Percentiles rank a stretch among this genome's conserved stretches.
phyloP scores from a whole-genome alignment of 2,113 vertebrate genomes.

The Myotis brandtii region DNA sequence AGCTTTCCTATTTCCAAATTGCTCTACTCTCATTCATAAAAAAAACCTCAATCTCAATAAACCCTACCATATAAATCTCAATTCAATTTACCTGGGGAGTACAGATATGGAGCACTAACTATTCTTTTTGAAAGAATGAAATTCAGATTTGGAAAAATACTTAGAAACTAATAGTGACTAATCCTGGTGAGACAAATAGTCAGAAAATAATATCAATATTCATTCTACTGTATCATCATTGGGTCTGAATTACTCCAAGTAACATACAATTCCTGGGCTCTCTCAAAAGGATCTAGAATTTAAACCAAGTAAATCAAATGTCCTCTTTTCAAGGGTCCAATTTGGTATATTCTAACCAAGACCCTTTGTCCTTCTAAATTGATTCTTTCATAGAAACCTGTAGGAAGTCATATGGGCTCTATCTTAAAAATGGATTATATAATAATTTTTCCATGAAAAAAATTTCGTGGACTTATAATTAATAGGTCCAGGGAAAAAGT shows the following conservation, averaged over 20 bases:
- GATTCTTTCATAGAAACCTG: not conserved
- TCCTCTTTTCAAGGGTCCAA: not conserved
- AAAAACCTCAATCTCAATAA: not conserved
- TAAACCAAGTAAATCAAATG: not conserved
- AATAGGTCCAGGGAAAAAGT: not conserved
- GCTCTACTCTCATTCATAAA: not conserved
- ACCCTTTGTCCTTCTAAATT: not conserved
- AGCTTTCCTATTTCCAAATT: not conserved
- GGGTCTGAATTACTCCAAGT: not conserved
- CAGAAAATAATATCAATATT: not conserved
- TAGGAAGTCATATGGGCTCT: not conserved
- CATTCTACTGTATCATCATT: not conserved
- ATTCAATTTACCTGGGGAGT: not conserved
- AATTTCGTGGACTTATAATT: not conserved
- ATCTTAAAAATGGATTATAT: not conserved
- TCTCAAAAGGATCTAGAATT: not conserved
- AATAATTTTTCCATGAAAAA: conserved; percentile 5
- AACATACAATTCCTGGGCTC: not conserved
- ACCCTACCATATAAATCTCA: not conserved
- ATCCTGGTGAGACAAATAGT: not conserved
- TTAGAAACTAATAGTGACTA: not conserved
- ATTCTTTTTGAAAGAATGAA: not conserved
- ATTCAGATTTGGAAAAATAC: conserved; percentile 29
- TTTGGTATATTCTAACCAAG: not conserved
- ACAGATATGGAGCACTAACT: not conserved